Base-by-base conservation (phyloP, 1,140 invertebrate genomes). In the Lepidotrigona ventralis region DNA sequence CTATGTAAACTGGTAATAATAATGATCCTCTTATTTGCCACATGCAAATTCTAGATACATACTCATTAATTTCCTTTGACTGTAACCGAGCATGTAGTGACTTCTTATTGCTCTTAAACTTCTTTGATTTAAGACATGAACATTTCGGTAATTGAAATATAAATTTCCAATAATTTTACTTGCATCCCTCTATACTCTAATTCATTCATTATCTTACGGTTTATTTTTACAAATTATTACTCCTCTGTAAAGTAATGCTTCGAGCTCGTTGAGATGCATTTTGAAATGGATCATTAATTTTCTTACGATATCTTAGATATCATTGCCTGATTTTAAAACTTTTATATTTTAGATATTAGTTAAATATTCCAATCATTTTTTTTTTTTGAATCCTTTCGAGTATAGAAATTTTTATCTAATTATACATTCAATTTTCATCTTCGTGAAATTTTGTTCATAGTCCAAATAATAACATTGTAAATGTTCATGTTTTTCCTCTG, bases 1-100 rank as follows among this genome's bases (percentile, higher is more conserved):
- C 66, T n/a, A 83, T 87, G 90, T 85, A 90, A 88, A 89, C 85
- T 73, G 68, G 76, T 72, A 88, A 71, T 75, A 70, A 89, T 84
- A 71, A 83, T 75, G 46, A 75, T 77, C 66, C 54, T 79, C 53
- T 19, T 84, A 88, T 90, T 90, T 89, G 70, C 73, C 64, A 64
- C 53, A 26, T 6, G 74, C 70, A 88, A 88, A 89, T 88, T 88
- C 69, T 76, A 79, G 14, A 70, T 75, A 68, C 11, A 70, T 75
- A 68, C 8, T 63, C 58, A 4, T 33, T 33, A 39, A 79, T 71
- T 4, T 33, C 63, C 21, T 51, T 81, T 53, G 46, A 70, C n/a
- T n/a, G 39, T 82, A 51, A 53, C 5, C 39, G n/a, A 29, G 60
- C 15, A 2, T 56, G 1, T 21, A 21, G n/a, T 51, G 5, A 21